Evolutionary conservation across 2,888 invertebrate genomes (phyloP), one percentile per base, ranked within the genome.

Genomic region (Hirtodrosophila duncani): DNA sequence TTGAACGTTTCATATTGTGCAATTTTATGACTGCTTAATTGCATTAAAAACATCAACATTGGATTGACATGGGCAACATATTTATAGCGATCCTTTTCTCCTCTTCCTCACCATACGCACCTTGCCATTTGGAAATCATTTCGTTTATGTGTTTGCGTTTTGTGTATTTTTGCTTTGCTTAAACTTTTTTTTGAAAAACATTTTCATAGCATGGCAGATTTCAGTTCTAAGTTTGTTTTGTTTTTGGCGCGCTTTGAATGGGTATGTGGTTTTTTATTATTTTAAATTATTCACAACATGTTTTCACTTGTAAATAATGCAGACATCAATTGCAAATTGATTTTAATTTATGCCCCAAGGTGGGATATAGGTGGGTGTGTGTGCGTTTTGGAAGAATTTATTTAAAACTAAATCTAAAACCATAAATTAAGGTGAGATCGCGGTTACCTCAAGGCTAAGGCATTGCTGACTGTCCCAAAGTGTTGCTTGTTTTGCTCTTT

Each of bases 271-370:
- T 69, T 71, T 17, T 60, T 65, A 65, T 69, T 62, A 61, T 30
- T 60, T 27, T 55, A 8, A 39, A 18, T 48, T 50, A 24, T 49
- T 42, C 34, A 45, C 45, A 50, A 36, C 37, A 53, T 67, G 42
- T 52, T 63, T 52, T 31, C 13, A 34, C 48, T 41, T 50, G 60
- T 74, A 67, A 75, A 64, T 70, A 74, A 53, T 48, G 43, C 33
- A 70, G 67, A 67, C 71, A 70, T 57, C 56, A 64, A 67, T 59
- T 59, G 70, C 52, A 49, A 61, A 59, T 71, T 56, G 61, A 57
- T 33, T 53, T 56, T 31, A 60, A 79, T 75, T 74, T 71, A 75
- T 59, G 65, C 20, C 17, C 33, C n/a, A n/a, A n/a, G n/a, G n/a
- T n/a, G n/a, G n/a, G n/a, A n/a, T n/a, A n/a, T n/a, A n/a, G n/a